Evolutionary conservation across 2,888 invertebrate species (phyloP).

Genomic region (Tetrapedia diversipes): DNA sequence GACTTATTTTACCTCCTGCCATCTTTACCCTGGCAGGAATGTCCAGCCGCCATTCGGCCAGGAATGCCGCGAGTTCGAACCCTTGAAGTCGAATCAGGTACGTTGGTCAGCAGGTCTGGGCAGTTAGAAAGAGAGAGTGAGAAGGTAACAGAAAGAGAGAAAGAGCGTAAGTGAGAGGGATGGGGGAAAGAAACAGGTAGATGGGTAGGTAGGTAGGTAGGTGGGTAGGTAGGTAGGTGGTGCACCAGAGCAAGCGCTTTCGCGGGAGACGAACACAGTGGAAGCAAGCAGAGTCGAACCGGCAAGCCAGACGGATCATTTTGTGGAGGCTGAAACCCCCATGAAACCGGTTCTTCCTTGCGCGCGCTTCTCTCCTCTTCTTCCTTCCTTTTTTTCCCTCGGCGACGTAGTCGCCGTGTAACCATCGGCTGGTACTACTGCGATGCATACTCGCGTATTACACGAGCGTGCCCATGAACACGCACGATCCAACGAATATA

Average conservation of each 20-base stretch:
- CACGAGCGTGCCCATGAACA: constrained; percentile 34
- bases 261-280: constrained; percentile 47
- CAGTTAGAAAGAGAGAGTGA: not conserved
- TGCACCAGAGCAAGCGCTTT: constrained; percentile 65
- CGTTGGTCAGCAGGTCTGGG: constrained; percentile 57
- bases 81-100: constrained; percentile 57
- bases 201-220: constrained; percentile 59
- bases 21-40: constrained; percentile 45
- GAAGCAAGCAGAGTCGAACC: constrained; percentile 51
- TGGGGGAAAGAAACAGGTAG: constrained; percentile 39
- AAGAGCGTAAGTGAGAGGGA: constrained; percentile 40
- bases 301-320: constrained; percentile 76
- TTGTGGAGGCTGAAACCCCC: constrained; percentile 73
- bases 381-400: constrained; percentile 32
- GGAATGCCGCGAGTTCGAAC: constrained; percentile 65
- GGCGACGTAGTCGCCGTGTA: constrained; percentile 58
- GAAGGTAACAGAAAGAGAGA: constrained; percentile 30
- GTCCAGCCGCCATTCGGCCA: constrained; percentile 40
- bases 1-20: not conserved
- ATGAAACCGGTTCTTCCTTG: constrained; percentile 74
- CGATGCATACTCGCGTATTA: constrained; percentile 37
- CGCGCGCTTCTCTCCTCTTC: constrained; percentile 45
- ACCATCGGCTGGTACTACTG: constrained; percentile 62
- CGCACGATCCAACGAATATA: constrained; percentile 32
- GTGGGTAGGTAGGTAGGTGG: constrained; percentile 69